Evolutionary conservation across 1,140 invertebrate genomes (phyloP).

Genomic region (Philotrypesis tridentata): DNA sequence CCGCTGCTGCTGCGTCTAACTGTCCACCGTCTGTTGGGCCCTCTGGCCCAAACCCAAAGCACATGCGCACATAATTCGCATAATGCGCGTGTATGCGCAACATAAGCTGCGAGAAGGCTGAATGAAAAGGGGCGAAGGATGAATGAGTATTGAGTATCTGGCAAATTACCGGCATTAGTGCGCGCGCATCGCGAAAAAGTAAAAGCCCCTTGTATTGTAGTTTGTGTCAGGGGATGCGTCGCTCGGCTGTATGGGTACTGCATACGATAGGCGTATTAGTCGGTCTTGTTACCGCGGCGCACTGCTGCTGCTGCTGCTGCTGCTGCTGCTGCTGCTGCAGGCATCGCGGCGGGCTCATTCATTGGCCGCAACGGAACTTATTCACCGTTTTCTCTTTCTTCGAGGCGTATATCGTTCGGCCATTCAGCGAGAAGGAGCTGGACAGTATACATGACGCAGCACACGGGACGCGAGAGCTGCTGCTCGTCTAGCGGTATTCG

Average conservation of each 20-base stretch:
- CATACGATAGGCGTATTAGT: no score
- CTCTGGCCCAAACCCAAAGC: no score
- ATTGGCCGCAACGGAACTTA: slow-evolving; percentile 13
- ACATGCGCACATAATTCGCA: no score
- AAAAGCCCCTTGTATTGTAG: background rate
- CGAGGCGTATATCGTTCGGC: no score
- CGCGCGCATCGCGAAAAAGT: background rate
- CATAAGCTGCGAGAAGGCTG: background rate
- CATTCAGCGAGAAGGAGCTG: no score
- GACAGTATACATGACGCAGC: no score
- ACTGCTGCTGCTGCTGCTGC: background rate
- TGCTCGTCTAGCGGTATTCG: background rate
- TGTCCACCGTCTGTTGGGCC: background rate
- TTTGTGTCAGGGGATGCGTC: background rate
- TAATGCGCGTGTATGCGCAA: background rate
- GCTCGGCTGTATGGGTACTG: no score
- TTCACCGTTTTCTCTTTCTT: slow-evolving; percentile 17
- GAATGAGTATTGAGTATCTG: background rate
- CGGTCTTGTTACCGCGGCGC: background rate
- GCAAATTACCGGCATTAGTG: background rate
- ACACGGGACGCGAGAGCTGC: background rate
- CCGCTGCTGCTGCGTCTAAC: background rate
- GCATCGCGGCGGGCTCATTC: background rate
- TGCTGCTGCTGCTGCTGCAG: background rate
- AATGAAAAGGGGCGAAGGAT: background rate